These are phyloP conservation scores for Spinus pinus DNA, from an alignment of 2,797 vertebrate species.

Conservation along the genomic window DNA sequence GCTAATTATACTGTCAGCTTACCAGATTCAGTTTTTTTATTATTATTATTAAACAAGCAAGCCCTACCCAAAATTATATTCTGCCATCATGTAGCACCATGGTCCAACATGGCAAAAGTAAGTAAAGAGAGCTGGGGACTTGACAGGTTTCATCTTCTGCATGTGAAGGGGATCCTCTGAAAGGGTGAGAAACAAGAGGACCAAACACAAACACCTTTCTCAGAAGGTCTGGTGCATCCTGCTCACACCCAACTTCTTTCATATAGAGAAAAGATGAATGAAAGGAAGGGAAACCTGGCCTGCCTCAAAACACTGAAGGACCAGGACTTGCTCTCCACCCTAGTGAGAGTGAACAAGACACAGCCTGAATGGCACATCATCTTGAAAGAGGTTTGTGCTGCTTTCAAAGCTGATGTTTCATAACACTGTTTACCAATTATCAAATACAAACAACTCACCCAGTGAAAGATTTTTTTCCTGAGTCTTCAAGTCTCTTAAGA, in stretches of 20 bases:
- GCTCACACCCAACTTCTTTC: not conserved
- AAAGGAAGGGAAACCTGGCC: not conserved
- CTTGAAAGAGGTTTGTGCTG: not conserved
- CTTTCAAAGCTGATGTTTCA: conserved; percentile 3
- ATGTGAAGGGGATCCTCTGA: not conserved
- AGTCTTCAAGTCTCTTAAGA: not conserved
- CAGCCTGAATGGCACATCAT: not conserved
- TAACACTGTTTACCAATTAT: not conserved
- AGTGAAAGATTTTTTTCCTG: not conserved
- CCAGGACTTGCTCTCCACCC: not conserved
- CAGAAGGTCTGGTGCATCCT: not conserved
- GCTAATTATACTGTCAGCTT: not conserved
- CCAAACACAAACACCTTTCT: not conserved
- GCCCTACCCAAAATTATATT: not conserved
- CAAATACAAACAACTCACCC: not conserved
- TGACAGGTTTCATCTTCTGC: not conserved
- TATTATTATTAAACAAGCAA: not conserved
- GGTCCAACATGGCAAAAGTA: not conserved
- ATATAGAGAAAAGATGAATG: not conserved
- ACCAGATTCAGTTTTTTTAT: not conserved
- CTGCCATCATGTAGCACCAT: not conserved
- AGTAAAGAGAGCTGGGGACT: not conserved
- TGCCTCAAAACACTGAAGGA: not conserved
- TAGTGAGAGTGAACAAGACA: not conserved
- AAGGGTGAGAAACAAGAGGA: not conserved